Conservation (phyloP, 2,797 vertebrate genomes). For the Sternarchorhynchus goeldii region DNA sequence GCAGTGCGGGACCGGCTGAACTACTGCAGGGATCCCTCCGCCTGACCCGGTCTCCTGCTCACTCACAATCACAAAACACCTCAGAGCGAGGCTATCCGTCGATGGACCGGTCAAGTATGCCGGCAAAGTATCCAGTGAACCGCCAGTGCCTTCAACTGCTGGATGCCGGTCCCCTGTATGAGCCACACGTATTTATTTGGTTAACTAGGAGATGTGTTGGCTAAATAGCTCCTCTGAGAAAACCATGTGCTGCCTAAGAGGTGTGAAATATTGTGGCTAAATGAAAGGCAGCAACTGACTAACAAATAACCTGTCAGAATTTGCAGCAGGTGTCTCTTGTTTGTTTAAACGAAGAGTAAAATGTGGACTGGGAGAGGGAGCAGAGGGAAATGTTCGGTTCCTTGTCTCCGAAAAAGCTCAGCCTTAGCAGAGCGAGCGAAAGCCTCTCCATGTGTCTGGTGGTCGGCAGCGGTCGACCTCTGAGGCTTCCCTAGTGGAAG, state of each 20-base stretch:
- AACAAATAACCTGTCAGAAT: slow-evolving; percentile 12
- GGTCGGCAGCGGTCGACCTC: not conserved
- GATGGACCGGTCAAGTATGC: too few relatives aligned
- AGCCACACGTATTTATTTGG: not conserved
- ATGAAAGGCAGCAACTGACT: not conserved
- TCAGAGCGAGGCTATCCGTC: not conserved
- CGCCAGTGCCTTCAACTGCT: not conserved
- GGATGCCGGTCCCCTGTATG: not conserved
- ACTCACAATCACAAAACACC: slow-evolving; percentile 7
- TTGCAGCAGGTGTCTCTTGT: not conserved
- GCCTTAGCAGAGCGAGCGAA: not conserved
- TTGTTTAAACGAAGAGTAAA: not conserved
- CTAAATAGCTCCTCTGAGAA: not conserved
- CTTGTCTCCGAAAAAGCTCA: not conserved
- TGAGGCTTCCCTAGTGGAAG: not conserved
- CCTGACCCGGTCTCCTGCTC: not conserved
- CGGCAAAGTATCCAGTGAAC: too few relatives aligned
- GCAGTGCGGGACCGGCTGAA: slow-evolving; percentile 21
- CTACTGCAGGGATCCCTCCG: slow-evolving; percentile 22
- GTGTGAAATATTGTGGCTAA: not conserved
- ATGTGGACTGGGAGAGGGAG: not conserved
- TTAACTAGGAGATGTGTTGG: slow-evolving; percentile 3
- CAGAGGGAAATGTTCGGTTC: not conserved
- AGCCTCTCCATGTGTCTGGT: not conserved
- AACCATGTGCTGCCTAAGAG: not conserved